phyloP scores from a whole-genome alignment of 2,113 vertebrate species.

The Chauna torquata region DNA sequence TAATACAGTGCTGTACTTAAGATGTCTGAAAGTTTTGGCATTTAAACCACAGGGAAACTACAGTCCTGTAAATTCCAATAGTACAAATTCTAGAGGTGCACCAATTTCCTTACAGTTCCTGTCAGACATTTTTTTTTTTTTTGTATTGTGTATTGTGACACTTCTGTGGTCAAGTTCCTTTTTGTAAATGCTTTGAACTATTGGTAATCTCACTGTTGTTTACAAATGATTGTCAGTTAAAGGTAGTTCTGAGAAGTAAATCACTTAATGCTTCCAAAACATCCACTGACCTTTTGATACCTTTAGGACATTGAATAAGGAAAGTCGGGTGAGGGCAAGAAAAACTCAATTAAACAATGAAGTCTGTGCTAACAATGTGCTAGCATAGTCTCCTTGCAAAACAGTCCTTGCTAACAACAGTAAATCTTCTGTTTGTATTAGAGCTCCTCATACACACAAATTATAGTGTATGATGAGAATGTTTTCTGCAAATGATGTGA shows the following conservation, averaged over 20 bases:
- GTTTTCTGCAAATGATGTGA: neutral
- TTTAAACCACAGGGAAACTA: neutral
- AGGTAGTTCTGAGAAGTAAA: neutral
- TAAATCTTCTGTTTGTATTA: neutral
- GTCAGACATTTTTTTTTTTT: too few relatives aligned
- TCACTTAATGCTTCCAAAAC: neutral
- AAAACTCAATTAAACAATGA: neutral
- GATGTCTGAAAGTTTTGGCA: neutral
- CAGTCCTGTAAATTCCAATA: neutral
- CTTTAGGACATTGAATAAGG: neutral
- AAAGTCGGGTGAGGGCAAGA: neutral
- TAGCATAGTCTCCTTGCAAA: neutral
- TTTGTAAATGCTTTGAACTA: neutral
- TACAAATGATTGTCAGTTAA: neutral
- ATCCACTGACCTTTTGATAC: neutral
- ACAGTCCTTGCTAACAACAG: neutral
- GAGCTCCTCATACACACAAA: neutral
- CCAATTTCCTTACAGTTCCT: neutral
- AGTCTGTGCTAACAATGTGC: neutral
- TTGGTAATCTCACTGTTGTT: neutral
- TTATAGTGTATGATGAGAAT: neutral
- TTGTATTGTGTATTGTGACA: neutral
- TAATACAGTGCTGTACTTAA: neutral
- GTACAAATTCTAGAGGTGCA: neutral
- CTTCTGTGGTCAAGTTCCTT: neutral